phyloP scores from a whole-genome alignment of 23 tunicate genomes.

The Trididemnum miniatum region DNA sequence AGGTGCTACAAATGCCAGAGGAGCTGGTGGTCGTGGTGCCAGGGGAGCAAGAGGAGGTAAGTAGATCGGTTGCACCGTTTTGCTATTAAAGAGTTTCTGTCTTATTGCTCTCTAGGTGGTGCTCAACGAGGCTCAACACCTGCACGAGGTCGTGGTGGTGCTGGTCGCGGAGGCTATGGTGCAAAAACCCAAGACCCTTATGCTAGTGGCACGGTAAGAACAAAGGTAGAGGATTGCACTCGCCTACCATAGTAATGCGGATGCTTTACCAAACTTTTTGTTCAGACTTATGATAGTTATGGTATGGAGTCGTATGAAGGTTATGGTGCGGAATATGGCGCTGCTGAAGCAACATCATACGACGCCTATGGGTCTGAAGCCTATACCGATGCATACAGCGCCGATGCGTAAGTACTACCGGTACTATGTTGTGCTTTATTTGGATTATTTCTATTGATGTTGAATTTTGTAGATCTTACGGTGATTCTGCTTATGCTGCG shows the following conservation, averaged over 20 bases:
- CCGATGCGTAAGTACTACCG: slow-evolving; percentile 70
- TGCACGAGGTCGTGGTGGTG: not conserved
- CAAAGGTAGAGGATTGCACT: too few relatives aligned
- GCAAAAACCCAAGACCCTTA: slow-evolving; percentile 14
- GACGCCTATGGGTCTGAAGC: slow-evolving; percentile 16
- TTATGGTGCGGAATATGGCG: slow-evolving; percentile 39
- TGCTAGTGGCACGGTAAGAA: not conserved
- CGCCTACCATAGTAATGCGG: too few relatives aligned
- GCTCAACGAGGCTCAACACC: slow-evolving; percentile 7
- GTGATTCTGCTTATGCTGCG: slow-evolving; percentile 30
- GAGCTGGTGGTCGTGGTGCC: slow-evolving; percentile 14
- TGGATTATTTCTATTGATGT: not conserved
- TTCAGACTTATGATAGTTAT: not conserved
- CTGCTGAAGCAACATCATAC: not conserved
- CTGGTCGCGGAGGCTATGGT: not conserved
- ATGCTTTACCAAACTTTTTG: not conserved
- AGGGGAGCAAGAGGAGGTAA: not conserved
- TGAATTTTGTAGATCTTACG: slow-evolving; percentile 11
- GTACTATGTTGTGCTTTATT: too few relatives aligned
- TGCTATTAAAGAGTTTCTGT: not conserved
- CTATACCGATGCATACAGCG: slow-evolving; percentile 37
- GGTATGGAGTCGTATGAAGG: slow-evolving; percentile 39
- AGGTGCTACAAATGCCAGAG: slow-evolving; percentile 31
- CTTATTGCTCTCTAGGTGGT: not conserved
- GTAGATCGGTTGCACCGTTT: not conserved